Percentiles rank a stretch among this genome's conserved stretches.
Conservation (phyloP, 2,888 invertebrate genomes). For the Amblyjoppa fuscipennis region DNA sequence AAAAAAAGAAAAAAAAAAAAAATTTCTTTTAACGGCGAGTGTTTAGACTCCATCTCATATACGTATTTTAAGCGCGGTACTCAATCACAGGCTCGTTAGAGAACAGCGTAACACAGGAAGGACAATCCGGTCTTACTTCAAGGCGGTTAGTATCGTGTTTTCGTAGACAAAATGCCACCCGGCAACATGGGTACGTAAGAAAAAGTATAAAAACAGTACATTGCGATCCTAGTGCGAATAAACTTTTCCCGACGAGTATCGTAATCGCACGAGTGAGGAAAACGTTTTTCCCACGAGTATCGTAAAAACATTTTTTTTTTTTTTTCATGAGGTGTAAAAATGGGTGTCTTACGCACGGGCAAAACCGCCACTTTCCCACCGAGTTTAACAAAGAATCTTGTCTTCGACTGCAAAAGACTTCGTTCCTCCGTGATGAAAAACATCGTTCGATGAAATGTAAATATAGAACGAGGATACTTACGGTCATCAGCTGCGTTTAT, state of each 20-base stretch:
- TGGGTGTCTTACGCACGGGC: too few relatives aligned
- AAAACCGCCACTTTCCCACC: too few relatives aligned
- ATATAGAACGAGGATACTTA: constrained; percentile 68
- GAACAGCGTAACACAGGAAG: too few relatives aligned
- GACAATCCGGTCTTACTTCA: too few relatives aligned
- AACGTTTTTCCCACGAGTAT: too few relatives aligned
- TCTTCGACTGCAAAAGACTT: background rate
- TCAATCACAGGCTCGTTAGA: background rate
- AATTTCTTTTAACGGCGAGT: background rate
- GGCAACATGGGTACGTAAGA: background rate
- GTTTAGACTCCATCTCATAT: background rate
- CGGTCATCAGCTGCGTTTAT: constrained; percentile 67
- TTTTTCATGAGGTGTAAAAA: too few relatives aligned
- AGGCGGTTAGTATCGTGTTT: too few relatives aligned
- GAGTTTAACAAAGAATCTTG: background rate
- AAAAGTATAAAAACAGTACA: background rate
- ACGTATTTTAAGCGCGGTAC: background rate
- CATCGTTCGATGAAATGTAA: background rate
- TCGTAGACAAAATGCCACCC: background rate
- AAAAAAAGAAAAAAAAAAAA: too few relatives aligned
- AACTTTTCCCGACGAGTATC: background rate
- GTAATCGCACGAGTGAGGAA: too few relatives aligned
- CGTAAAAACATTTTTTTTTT: too few relatives aligned
- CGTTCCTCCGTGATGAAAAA: background rate
- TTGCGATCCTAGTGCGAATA: background rate